Evolutionary conservation across 2,888 invertebrate genomes (phyloP), one percentile per base, ranked within the genome.

Genomic region (Tanytarsus gracilentus): DNA sequence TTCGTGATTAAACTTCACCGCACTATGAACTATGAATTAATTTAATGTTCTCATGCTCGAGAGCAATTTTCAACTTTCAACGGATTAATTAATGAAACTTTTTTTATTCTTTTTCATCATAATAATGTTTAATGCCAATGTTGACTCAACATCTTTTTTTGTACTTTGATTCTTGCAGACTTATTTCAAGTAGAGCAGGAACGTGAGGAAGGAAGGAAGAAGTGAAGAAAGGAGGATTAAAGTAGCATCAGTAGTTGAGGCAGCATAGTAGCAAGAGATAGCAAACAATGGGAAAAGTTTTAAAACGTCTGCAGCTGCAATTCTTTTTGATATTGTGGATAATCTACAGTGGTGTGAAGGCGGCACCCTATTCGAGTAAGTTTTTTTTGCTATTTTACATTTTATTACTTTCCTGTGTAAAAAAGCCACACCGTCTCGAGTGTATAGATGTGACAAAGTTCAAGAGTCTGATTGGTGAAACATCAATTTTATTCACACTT

Each of bases 311-410:
- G 40, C 55, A 36, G 14, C 26, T 55, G 55, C 55, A 55, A 27
- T 23, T 27, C 25, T 26, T 55, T 39, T 26, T 55, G 18, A 33
- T 55, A 18, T 26, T 55, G 18, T 36, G 55, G 55, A 55, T 55
- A 39, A 55, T 55, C 55, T 55, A 33, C 26, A 26, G 7, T n/a
- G n/a, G n/a, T 16, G 33, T 33, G 14, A 55, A 40, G 25, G 55
- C 16, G 27, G 55, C 55, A 16, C 55, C 55, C 1, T 55, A 55
- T 21, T 55, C 55, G 26, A 55, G 55, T 55, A 18, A 55, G 55
- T 55, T 14, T 49, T 18, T 23, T 23, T 44, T 23, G 8, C n/a
- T n/a, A n/a, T 7, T 49, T 26, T 26, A 25, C 25, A 11, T 23
- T 9, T 21, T 30, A 30, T 30, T 30, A 30, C 30, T 30, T 6